A percentile compares a stretch with the other conserved stretches of the same genome.
These are phyloP conservation scores for Lochmaea capreae DNA, from an alignment of 2,888 invertebrate species.

Conservation along the genomic window DNA sequence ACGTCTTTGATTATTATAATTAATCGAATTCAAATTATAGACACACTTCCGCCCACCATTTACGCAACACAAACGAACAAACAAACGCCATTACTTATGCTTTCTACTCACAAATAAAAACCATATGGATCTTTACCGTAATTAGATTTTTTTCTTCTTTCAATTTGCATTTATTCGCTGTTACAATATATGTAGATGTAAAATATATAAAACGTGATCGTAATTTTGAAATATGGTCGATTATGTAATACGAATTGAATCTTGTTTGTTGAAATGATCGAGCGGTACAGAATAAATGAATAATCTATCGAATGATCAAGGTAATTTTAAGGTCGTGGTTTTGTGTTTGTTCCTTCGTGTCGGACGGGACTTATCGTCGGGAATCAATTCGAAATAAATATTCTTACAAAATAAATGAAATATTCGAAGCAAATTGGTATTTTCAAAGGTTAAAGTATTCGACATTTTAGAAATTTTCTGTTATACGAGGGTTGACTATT, in stretches of 20 bases:
- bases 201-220: constrained; percentile 2
- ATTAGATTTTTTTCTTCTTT: neutral
- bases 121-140: neutral
- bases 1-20: neutral
- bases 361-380: neutral
- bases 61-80: neutral
- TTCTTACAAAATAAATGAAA: neutral
- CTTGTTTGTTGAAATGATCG: neutral
- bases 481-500: too few relatives aligned
- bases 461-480: neutral
- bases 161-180: neutral
- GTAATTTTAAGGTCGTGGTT: constrained; percentile 8
- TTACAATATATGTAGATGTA: neutral
- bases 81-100: neutral
- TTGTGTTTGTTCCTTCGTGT: neutral
- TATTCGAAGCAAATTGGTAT: neutral
- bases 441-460: neutral
- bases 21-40: neutral
- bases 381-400: neutral
- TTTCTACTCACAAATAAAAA: constrained; percentile 1
- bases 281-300: neutral
- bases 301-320: neutral
- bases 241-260: constrained; percentile 1
- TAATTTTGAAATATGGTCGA: neutral
- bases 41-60: constrained; percentile 5